Conservation (phyloP, 2,888 invertebrate genomes). For the Embidobia sp. region DNA sequence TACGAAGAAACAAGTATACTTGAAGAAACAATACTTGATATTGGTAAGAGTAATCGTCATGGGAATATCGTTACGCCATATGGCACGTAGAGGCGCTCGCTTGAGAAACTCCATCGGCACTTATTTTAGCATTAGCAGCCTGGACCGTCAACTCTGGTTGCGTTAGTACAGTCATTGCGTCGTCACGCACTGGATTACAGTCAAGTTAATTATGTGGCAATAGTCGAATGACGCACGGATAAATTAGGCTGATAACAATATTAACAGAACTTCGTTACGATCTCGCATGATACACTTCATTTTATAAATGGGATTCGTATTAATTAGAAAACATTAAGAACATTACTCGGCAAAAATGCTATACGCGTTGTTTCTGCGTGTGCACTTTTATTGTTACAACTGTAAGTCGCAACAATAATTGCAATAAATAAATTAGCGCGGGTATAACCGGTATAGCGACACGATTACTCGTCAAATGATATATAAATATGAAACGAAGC, state of each 20-base stretch:
- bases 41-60: slow-evolving; percentile 7
- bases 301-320: slow-evolving; percentile 54
- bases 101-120: slow-evolving; percentile 49
- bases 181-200: slow-evolving; percentile 74
- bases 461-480: slow-evolving; percentile 39
- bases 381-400: slow-evolving; percentile 11
- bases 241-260: slow-evolving; percentile 60
- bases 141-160: slow-evolving; percentile 57
- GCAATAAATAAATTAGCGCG: slow-evolving; percentile 39
- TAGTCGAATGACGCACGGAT: slow-evolving; percentile 66
- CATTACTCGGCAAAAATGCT: slow-evolving; percentile 40
- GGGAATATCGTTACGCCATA: slow-evolving; percentile 22
- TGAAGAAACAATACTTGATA: slow-evolving; percentile 9
- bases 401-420: slow-evolving; percentile 11
- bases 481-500: slow-evolving; percentile 23
- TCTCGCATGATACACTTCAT: slow-evolving; percentile 53
- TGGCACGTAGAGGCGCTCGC: slow-evolving; percentile 15
- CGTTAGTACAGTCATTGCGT: slow-evolving; percentile 56
- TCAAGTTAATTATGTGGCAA: slow-evolving; percentile 79
- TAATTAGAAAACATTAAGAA: slow-evolving; percentile 56
- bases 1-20: too few relatives aligned
- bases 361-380: background rate
- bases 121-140: slow-evolving; percentile 59
- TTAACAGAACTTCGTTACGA: slow-evolving; percentile 48
- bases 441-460: slow-evolving; percentile 21